Conservation (phyloP, 2,113 vertebrate species). For the Syrmaticus mikado region DNA sequence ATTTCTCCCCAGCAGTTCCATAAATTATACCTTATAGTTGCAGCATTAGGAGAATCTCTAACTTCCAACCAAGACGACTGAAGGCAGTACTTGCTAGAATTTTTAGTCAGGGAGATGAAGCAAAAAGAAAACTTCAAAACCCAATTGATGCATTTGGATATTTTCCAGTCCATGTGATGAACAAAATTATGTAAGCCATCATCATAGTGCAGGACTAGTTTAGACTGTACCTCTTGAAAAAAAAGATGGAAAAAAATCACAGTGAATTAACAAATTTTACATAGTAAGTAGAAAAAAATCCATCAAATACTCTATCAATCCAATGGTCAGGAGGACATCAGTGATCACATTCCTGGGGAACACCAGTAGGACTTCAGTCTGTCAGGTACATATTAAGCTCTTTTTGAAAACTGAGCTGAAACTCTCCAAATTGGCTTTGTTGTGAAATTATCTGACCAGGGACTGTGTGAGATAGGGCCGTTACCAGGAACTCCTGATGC, state of each 20-base stretch:
- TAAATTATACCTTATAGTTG: constrained; percentile 15
- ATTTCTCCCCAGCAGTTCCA: constrained; percentile 1
- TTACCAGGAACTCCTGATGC: not conserved
- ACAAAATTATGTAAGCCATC: not conserved
- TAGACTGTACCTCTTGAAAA: not conserved
- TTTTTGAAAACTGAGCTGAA: not conserved
- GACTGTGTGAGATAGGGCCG: not conserved
- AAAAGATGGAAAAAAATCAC: not conserved
- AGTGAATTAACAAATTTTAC: not conserved
- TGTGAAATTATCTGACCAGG: not conserved
- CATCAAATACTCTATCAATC: not conserved
- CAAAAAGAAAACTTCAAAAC: not conserved
- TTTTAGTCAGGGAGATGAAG: not conserved
- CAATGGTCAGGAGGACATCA: rapidly evolving
- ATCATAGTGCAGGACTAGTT: not conserved
- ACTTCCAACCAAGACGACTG: constrained; percentile 16
- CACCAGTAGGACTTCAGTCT: not conserved
- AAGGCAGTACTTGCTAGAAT: not conserved
- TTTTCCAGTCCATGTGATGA: not conserved
- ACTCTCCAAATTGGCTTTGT: not conserved
- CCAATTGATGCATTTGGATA: not conserved
- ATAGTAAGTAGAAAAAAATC: not conserved
- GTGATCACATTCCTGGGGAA: not conserved
- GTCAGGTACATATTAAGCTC: not conserved
- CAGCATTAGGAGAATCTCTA: constrained; percentile 25